phyloP scores from a whole-genome alignment of 2,888 invertebrate genomes.

The Eupeodes luniger region DNA sequence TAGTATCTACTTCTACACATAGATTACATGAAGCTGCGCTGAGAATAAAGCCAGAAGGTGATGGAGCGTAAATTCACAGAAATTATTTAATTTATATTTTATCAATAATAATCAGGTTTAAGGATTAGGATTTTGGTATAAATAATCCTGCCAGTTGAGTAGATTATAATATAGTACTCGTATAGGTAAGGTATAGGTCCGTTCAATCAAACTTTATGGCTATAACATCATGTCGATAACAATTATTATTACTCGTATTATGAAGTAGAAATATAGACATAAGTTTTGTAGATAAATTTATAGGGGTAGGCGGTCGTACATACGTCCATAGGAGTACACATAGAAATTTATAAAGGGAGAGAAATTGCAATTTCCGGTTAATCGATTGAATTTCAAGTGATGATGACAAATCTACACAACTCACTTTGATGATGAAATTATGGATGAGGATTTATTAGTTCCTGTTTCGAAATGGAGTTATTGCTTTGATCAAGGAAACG shows the following conservation, averaged over 20 bases:
- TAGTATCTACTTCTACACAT: too few species aligned
- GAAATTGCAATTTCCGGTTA: conserved; percentile 61
- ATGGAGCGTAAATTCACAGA: conserved; percentile 48
- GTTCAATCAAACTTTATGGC: conserved; percentile 53
- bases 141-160: conserved; percentile 15
- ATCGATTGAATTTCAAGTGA: conserved; percentile 49
- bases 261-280: too few species aligned
- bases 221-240: conserved; percentile 37
- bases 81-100: conserved; percentile 57
- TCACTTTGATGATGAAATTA: conserved; percentile 13
- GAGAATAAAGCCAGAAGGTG: conserved; percentile 23
- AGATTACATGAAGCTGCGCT: too few species aligned
- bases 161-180: conserved; percentile 10
- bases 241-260: conserved; percentile 7
- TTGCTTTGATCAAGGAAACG: conserved; percentile 4
- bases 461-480: conserved; percentile 9
- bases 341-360: not conserved
- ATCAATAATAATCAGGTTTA: conserved; percentile 66
- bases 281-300: not conserved
- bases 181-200: not conserved
- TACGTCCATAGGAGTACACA: not conserved
- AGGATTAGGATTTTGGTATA: conserved; percentile 23
- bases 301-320: not conserved
- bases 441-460: conserved; percentile 16
- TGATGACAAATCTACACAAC: conserved; percentile 35